Evolutionary conservation across 2,888 invertebrate species (phyloP).

Genomic region (Phania funesta): DNA sequence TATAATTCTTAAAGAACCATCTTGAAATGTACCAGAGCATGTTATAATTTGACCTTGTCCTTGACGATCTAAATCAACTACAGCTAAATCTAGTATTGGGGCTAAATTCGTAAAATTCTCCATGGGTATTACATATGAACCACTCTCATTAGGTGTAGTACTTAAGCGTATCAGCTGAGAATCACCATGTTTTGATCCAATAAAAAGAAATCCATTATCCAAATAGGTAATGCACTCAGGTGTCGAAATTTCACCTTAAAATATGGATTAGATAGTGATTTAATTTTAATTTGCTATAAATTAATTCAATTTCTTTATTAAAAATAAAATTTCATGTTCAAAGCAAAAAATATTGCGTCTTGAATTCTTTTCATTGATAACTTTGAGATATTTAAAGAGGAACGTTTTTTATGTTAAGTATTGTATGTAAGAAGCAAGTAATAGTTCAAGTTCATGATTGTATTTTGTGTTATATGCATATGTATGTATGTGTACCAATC

Average conservation of each 20-base stretch:
- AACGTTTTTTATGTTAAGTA: too few relatives aligned
- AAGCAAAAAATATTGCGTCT: too few relatives aligned
- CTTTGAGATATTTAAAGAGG: too few relatives aligned
- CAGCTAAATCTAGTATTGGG: constrained; percentile 98
- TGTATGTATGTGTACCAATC: too few relatives aligned
- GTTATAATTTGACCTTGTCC: constrained; percentile 99
- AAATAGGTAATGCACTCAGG: constrained; percentile 98
- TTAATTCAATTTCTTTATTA: too few relatives aligned
- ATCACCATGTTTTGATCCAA: constrained; percentile 98
- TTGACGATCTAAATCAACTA: constrained; percentile 97
- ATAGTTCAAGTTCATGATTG: too few relatives aligned
- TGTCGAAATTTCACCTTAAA: constrained; percentile 90
- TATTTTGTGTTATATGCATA: too few relatives aligned
- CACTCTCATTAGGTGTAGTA: constrained; percentile 89
- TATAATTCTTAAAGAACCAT: constrained; percentile 97
- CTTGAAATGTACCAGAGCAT: constrained; percentile 98
- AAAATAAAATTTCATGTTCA: too few relatives aligned
- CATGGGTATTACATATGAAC: constrained; percentile 95
- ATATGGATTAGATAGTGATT: neutral
- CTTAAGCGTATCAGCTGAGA: constrained; percentile 96
- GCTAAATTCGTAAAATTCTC: constrained; percentile 98
- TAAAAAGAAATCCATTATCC: constrained; percentile 98
- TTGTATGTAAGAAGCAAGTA: too few relatives aligned
- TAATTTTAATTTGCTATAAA: neutral
- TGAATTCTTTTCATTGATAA: too few relatives aligned